Evolutionary conservation across 2,797 vertebrate species (phyloP).

Genomic region (Diplodus sargus): DNA sequence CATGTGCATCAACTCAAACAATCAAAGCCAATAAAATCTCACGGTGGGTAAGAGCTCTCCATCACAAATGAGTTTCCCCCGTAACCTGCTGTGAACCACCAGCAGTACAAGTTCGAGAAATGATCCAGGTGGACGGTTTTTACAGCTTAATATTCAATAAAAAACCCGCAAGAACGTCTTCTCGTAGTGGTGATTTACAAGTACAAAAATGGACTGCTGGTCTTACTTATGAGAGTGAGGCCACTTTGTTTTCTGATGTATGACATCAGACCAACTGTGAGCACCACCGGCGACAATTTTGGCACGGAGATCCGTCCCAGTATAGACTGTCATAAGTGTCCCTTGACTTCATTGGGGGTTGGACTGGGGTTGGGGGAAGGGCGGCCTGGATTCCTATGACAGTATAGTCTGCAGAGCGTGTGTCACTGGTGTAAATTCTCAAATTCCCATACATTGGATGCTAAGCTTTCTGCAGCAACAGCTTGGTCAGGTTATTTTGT

Average conservation of each 20-base stretch:
- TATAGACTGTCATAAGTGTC: constrained; percentile 69
- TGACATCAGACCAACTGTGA: constrained; percentile 60
- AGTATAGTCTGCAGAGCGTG: constrained; percentile 51
- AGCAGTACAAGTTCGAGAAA: constrained; percentile 23
- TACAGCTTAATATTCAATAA: constrained; percentile 10
- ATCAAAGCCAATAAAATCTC: constrained; percentile 73
- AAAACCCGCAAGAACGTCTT: background rate
- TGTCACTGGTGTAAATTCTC: constrained; percentile 48
- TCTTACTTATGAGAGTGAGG: constrained; percentile 2
- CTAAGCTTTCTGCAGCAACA: constrained; percentile 31
- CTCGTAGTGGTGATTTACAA: background rate
- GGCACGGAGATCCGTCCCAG: constrained; percentile 65
- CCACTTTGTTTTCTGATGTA: constrained; percentile 44
- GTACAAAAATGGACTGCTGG: background rate
- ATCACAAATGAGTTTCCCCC: constrained; percentile 44
- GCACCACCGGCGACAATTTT: constrained; percentile 56
- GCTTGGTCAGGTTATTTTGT: constrained; percentile 51
- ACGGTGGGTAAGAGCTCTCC: constrained; percentile 62
- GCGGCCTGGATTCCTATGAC: constrained; percentile 69
- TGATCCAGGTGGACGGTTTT: background rate
- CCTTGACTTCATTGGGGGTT: constrained; percentile 67
- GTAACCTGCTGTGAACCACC: constrained; percentile 44
- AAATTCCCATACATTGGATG: constrained; percentile 10
- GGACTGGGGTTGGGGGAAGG: constrained; percentile 43
- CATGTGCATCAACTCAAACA: constrained; percentile 70